A percentile compares a stretch with the other conserved stretches of the same genome.
These are phyloP conservation scores for Aporophyla lueneburgensis DNA, from an alignment of 2,888 invertebrate species.

Conservation along the genomic window DNA sequence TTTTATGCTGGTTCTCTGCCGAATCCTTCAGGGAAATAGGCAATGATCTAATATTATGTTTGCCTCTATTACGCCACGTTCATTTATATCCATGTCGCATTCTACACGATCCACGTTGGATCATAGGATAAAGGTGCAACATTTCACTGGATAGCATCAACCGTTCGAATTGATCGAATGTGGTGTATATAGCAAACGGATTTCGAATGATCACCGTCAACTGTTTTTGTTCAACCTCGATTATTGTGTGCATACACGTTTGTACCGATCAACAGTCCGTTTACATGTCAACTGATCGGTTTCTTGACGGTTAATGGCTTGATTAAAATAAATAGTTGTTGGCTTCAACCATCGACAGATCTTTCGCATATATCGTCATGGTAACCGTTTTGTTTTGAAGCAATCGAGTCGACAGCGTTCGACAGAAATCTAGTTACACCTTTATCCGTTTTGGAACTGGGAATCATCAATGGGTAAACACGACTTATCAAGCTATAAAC, in stretches of 20 bases:
- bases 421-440: slow-evolving; percentile 13
- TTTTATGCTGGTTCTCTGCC: neutral
- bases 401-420: neutral
- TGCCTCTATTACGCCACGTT: neutral
- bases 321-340: neutral
- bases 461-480: neutral
- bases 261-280: neutral
- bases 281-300: neutral
- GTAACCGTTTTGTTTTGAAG: neutral
- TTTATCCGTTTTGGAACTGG: neutral
- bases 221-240: neutral
- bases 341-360: neutral
- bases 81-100: slow-evolving; percentile 27
- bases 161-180: neutral
- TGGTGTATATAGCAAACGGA: neutral
- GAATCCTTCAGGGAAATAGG: neutral
- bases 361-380: neutral
- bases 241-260: neutral
- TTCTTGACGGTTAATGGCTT: neutral
- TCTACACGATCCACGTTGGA: slow-evolving; percentile 2
- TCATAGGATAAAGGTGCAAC: slow-evolving; percentile 20
- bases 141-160: neutral
- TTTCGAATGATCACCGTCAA: neutral
- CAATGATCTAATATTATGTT: neutral
- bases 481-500: neutral